Evolutionary conservation across 2,797 vertebrate genomes (phyloP).

Genomic region (Yasuhikotakia modesta): DNA sequence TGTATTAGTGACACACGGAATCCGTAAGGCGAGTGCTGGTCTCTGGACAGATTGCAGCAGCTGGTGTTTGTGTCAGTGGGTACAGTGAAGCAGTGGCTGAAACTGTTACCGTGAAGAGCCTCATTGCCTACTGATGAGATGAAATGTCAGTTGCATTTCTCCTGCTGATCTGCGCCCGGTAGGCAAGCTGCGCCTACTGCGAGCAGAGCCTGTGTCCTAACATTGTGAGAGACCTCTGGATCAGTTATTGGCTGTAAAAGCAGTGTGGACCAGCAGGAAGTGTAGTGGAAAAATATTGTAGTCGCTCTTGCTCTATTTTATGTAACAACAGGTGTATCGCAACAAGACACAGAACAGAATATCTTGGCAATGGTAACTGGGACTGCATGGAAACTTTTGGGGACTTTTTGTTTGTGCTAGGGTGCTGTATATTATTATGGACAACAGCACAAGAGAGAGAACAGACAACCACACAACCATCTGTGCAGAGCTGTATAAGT

Average conservation of each 20-base stretch:
- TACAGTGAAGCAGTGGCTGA: constrained; percentile 41
- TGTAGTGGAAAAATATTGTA: constrained; percentile 25
- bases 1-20: constrained; percentile 41
- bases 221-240: constrained; percentile 41
- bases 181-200: constrained; percentile 46
- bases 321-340: constrained; percentile 3
- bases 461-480: neutral
- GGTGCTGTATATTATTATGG: constrained; percentile 13
- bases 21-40: constrained; percentile 30
- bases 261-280: constrained; percentile 29
- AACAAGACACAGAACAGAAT: neutral
- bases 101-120: constrained; percentile 39
- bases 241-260: constrained; percentile 44
- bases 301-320: constrained; percentile 30
- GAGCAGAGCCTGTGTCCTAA: constrained; percentile 47
- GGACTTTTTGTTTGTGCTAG: neutral
- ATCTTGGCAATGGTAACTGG: neutral
- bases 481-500: constrained; percentile 1
- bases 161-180: constrained; percentile 52
- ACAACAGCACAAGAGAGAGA: neutral
- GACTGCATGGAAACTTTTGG: neutral
- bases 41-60: constrained; percentile 51
- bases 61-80: constrained; percentile 54
- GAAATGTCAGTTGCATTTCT: constrained; percentile 50
- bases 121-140: constrained; percentile 50